Conservation (phyloP, 1,140 invertebrate genomes). For the Lamellibrachia luymesi region DNA sequence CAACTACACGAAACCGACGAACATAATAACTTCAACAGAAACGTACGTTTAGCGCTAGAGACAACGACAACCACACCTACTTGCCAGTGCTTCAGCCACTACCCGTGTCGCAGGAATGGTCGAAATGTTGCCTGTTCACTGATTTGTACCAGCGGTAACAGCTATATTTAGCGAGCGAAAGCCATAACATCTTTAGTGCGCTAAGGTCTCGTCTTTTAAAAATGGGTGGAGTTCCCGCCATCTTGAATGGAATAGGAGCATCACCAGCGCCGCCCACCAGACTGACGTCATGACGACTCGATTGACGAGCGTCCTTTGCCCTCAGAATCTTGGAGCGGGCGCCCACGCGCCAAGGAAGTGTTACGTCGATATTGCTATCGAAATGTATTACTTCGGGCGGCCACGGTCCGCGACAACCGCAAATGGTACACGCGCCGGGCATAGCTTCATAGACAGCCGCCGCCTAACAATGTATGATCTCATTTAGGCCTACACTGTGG, state of each 20-base stretch:
- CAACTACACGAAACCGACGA: not conserved
- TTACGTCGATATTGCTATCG: not conserved
- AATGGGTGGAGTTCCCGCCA: not conserved
- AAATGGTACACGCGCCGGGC: not conserved
- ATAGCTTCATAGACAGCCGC: not conserved
- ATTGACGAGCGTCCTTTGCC: not conserved
- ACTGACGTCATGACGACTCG: not conserved
- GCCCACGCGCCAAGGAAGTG: not conserved
- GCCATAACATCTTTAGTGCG: not conserved
- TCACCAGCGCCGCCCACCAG: not conserved
- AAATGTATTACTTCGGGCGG: not conserved
- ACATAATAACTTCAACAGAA: too few species aligned
- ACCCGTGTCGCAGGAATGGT: not conserved
- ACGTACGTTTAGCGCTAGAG: too few species aligned
- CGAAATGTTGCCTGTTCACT: not conserved
- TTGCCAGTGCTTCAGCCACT: not conserved
- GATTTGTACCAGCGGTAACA: not conserved
- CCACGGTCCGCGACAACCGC: not conserved
- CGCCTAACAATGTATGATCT: not conserved
- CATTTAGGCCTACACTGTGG: not conserved
- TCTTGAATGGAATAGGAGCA: not conserved
- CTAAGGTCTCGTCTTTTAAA: not conserved
- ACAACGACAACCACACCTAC: not conserved
- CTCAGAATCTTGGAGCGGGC: not conserved
- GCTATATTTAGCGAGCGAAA: constrained; percentile 4